A percentile compares a stretch with the other conserved stretches of the same genome.
Evolutionary conservation across 92 coral and sea anemone species (phyloP).

Genomic region (Pocillopora meandrina): DNA sequence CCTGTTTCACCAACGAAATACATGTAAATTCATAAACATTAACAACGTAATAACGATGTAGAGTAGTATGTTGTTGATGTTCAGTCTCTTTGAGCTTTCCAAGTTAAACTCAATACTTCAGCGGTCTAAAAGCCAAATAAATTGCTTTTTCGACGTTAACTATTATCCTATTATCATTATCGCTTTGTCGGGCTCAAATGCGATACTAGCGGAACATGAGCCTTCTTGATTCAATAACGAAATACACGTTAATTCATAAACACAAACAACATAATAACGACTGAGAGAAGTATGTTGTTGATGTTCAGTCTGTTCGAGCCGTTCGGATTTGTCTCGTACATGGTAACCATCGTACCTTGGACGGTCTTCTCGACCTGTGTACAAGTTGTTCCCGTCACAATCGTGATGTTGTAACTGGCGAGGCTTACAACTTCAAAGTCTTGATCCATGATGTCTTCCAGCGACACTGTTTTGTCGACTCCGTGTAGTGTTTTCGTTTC

Average conservation of each 20-base stretch:
- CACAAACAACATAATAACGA: neutral
- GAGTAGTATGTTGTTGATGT: neutral
- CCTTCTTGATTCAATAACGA: neutral
- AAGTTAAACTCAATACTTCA: too few relatives aligned
- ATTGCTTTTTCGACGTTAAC: too few relatives aligned
- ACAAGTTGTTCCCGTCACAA: conserved; percentile 18
- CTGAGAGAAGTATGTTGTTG: neutral
- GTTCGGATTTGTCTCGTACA: conserved; percentile 51
- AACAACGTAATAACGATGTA: neutral
- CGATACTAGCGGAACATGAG: too few relatives aligned
- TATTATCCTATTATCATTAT: too few relatives aligned
- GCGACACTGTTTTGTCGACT: neutral
- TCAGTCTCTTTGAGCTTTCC: neutral
- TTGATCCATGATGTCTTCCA: conserved; percentile 23
- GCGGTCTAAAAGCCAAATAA: too few relatives aligned
- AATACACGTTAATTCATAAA: neutral
- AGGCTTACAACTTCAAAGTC: conserved; percentile 25
- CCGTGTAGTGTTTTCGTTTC: neutral
- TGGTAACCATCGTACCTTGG: conserved; percentile 23
- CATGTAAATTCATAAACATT: neutral
- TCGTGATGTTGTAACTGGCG: conserved; percentile 27
- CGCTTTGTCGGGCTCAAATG: too few relatives aligned
- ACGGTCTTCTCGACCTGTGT: conserved; percentile 27
- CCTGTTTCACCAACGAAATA: too few relatives aligned
- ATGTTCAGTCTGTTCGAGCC: neutral